Evolutionary conservation across 2,113 vertebrate genomes (phyloP).

Genomic region (Progne subis): DNA sequence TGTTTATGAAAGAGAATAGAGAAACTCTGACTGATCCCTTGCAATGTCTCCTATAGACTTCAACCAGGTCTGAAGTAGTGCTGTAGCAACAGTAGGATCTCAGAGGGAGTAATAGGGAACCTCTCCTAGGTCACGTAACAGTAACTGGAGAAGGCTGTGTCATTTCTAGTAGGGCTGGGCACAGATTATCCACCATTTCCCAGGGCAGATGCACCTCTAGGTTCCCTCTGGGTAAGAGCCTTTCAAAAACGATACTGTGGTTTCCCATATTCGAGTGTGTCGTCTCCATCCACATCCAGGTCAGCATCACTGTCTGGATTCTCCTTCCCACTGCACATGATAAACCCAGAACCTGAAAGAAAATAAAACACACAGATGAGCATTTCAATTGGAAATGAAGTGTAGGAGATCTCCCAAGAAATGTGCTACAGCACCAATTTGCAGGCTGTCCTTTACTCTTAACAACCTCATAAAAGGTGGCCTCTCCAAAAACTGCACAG

Average conservation of each 20-base stretch:
- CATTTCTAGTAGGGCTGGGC: not conserved
- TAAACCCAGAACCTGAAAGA: conserved; percentile 91
- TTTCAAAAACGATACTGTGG: conserved; percentile 92
- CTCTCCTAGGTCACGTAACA: not conserved
- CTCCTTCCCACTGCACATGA: conserved; percentile 95
- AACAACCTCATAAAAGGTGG: not conserved
- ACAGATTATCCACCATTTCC: not conserved
- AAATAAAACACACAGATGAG: not conserved
- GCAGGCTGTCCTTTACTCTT: not conserved
- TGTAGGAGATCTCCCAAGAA: not conserved
- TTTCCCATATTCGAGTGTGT: conserved; percentile 98
- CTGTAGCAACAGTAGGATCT: not conserved
- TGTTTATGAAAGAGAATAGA: not conserved
- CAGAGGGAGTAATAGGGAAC: not conserved
- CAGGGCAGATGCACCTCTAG: not conserved
- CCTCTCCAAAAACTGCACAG: not conserved
- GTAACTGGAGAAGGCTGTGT: not conserved
- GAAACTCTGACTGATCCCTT: not conserved
- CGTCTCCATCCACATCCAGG: conserved; percentile 96
- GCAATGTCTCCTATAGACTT: not conserved
- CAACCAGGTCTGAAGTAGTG: not conserved
- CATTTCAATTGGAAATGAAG: not conserved
- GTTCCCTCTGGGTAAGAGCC: not conserved
- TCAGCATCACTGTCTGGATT: conserved; percentile 96
- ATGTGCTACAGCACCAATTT: not conserved